These are phyloP conservation scores for Epinephelus cyanopodus DNA, from an alignment of 2,113 vertebrate genomes.

Conservation along the genomic window DNA sequence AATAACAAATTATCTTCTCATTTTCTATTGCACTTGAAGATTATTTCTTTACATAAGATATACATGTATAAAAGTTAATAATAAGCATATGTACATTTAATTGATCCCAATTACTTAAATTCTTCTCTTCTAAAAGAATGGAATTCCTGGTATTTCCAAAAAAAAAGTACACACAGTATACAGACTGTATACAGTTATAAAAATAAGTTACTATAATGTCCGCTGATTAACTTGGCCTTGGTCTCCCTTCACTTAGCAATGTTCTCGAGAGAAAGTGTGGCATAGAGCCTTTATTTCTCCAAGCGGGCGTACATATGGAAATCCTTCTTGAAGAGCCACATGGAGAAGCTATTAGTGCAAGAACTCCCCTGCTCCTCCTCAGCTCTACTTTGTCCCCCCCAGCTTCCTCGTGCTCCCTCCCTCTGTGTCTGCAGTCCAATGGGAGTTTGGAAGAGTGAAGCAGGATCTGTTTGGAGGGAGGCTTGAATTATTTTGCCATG, in stretches of 20 bases:
- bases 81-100: slow-evolving; percentile 81
- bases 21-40: slow-evolving; percentile 98
- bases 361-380: slow-evolving; percentile 71
- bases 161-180: slow-evolving; percentile 75
- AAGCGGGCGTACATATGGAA: slow-evolving; percentile 60
- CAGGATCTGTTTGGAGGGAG: slow-evolving; percentile 45
- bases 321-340: slow-evolving; percentile 65
- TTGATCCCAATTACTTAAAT: slow-evolving; percentile 75
- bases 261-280: slow-evolving; percentile 77
- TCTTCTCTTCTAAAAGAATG: slow-evolving; percentile 74
- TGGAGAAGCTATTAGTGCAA: slow-evolving; percentile 78
- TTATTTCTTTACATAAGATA: slow-evolving; percentile 88
- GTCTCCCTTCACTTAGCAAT: slow-evolving; percentile 73
- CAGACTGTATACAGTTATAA: slow-evolving; percentile 74
- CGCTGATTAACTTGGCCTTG: slow-evolving; percentile 69
- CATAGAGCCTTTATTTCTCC: slow-evolving; percentile 62
- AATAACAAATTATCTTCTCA: slow-evolving; percentile 84
- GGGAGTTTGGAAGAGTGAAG: slow-evolving; percentile 73
- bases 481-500: slow-evolving; percentile 47
- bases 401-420: slow-evolving; percentile 48
- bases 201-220: slow-evolving; percentile 85
- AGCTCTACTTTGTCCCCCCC: slow-evolving; percentile 46
- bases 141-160: slow-evolving; percentile 70
- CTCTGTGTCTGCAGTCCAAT: slow-evolving; percentile 81
- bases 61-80: slow-evolving; percentile 81